A percentile compares a stretch with the other conserved stretches of the same genome.
These are phyloP conservation scores for Myiozetetes cayanensis DNA, from an alignment of 2,113 vertebrate genomes.

Conservation along the genomic window DNA sequence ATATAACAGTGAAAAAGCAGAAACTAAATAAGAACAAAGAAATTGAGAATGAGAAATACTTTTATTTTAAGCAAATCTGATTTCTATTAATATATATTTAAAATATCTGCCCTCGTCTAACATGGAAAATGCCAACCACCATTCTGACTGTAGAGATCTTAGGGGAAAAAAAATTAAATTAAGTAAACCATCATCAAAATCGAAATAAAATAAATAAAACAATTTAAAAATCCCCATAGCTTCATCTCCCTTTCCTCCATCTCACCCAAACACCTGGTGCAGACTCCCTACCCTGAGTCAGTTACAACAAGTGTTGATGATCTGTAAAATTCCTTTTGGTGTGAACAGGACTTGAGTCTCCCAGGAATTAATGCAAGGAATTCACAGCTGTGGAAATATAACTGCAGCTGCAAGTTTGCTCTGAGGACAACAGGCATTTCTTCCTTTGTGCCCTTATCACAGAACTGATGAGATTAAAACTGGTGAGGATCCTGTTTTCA, in stretches of 20 bases:
- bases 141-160: background rate
- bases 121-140: background rate
- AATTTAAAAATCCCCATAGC: fast-evolving
- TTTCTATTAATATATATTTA: background rate
- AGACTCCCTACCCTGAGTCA: background rate
- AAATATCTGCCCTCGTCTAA: background rate
- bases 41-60: background rate
- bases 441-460: background rate
- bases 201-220: background rate
- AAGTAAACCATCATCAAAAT: background rate
- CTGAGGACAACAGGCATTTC: background rate
- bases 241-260: background rate
- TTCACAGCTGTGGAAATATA: background rate
- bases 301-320: background rate
- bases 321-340: background rate
- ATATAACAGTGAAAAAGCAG: constrained; percentile 22
- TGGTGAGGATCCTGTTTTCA: background rate
- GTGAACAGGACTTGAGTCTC: background rate
- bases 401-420: background rate
- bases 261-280: background rate
- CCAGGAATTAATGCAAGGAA: background rate
- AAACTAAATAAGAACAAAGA: background rate
- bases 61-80: background rate
- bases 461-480: background rate
- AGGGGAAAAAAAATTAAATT: background rate